A percentile compares a stretch with the other conserved stretches of the same genome.
Conservation (phyloP, 2,888 invertebrate species). For the Strigamia crassipes region DNA sequence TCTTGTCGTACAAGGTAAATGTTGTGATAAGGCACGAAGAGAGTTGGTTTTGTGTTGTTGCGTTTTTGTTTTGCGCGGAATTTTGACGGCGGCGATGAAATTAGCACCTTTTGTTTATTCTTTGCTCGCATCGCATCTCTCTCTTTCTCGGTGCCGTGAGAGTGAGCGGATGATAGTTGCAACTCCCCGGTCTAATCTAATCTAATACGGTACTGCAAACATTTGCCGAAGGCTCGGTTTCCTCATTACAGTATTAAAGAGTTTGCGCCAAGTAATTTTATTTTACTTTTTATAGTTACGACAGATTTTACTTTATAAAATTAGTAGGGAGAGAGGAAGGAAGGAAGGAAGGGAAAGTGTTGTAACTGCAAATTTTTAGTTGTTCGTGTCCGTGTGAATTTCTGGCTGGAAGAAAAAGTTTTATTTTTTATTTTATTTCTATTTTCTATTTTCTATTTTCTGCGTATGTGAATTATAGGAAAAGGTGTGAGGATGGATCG, state of each 20-base stretch:
- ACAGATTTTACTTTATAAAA: background rate
- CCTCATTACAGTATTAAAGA: background rate
- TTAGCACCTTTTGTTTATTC: slow-evolving; percentile 17
- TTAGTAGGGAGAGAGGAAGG: background rate
- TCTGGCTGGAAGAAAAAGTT: background rate
- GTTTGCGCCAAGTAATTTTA: no score
- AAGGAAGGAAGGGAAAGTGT: background rate
- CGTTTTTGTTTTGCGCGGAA: background rate
- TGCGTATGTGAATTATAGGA: background rate
- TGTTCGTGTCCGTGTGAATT: no score
- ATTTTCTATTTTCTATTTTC: no score
- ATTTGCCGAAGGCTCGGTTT: background rate
- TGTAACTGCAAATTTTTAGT: no score
- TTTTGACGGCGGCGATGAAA: background rate
- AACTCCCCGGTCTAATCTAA: slow-evolving; percentile 19
- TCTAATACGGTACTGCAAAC: slow-evolving; percentile 18
- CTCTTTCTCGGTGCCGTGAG: background rate
- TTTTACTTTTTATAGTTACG: background rate
- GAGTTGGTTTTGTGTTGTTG: background rate
- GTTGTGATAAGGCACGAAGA: no score
- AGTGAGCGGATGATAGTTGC: background rate
- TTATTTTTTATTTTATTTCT: background rate
- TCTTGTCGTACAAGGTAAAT: slow-evolving; percentile 29
- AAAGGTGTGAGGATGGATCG: background rate
- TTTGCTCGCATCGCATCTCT: background rate